Base-by-base conservation (phyloP, 2,888 invertebrate species). In the Atrina japonica region DNA sequence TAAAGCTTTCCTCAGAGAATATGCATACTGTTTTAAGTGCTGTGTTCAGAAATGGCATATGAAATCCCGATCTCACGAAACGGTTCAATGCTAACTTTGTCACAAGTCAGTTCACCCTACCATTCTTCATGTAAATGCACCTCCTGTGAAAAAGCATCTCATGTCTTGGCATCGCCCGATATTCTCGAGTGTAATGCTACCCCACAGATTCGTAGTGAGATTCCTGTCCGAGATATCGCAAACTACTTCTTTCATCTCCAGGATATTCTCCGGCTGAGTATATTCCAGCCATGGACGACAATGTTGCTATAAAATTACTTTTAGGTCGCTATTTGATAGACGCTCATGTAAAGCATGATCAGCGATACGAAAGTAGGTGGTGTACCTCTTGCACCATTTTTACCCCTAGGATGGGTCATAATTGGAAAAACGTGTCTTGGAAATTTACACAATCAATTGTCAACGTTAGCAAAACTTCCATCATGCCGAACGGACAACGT, bases 331-430 rank as follows among this genome's bases (percentile, higher is more conserved):
- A 63, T 25, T 23, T 69, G 9, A 50, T 52, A 16, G 40, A 56
- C n/a, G 63, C 63, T 43, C 69, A 69, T 40, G 23, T 60, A 40
- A 45, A 60, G 6, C 53, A 43, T 2, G 52, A 67, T 14, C 67
- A 67, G 40, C 52, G 59, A 18, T n/a, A n/a, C n/a, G n/a, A n/a
- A n/a, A n/a, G n/a, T n/a, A n/a, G 27, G 40, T 25, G 60, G 45
- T 1, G 5, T 35, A 23, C 68, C 63, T 3, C 41, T 45, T 29
- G 68, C 53, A 14, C 68, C 61, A 23, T 21, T 11, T 27, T 23
- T 63, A n/a, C 50, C 49, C 18, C 56, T 70, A 9, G 64, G 64
- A 25, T 59, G 64, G 64, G 43, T 65, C 21, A 18, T 67, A 1
- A 60, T 67, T 6, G 67, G 67, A 5, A 52, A 67, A 9, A 27